phyloP scores from a whole-genome alignment of 1,140 invertebrate species.

The Laodelphax striatellus region DNA sequence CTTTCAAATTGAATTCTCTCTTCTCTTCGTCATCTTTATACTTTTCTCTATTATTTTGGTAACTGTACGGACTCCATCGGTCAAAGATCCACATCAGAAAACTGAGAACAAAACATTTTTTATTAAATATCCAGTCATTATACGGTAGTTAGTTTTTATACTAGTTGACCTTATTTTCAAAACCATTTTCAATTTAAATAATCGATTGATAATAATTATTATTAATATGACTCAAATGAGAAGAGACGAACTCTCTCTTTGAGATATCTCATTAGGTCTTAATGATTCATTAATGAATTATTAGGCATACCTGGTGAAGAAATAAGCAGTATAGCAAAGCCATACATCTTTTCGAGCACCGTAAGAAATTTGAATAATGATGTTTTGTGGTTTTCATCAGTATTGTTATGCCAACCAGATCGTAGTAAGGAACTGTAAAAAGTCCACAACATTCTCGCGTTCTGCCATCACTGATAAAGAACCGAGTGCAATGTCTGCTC shows the following conservation, averaged over 20 bases:
- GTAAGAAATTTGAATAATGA: slow-evolving; percentile 95
- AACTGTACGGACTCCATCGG: slow-evolving; percentile 91
- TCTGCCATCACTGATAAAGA: slow-evolving; percentile 89
- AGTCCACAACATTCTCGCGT: slow-evolving; percentile 87
- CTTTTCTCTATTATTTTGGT: slow-evolving; percentile 87
- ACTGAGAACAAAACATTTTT: slow-evolving; percentile 37
- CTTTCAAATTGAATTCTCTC: slow-evolving; percentile 87
- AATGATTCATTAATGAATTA: no score
- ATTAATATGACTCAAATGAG: no score
- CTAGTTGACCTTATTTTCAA: no score
- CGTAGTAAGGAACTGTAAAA: slow-evolving; percentile 91
- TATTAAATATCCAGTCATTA: no score
- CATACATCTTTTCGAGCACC: slow-evolving; percentile 91
- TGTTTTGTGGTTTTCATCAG: slow-evolving; percentile 75
- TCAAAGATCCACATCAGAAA: slow-evolving; percentile 93
- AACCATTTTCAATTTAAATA: no score
- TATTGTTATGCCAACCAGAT: slow-evolving; percentile 87
- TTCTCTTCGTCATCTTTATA: slow-evolving; percentile 92
- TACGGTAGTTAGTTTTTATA: no score
- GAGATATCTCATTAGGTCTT: no score
- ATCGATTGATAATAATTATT: no score
- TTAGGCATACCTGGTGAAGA: slow-evolving; percentile 64
- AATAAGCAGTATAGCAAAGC: slow-evolving; percentile 94
- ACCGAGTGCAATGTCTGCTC: slow-evolving; percentile 79
- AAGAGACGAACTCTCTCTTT: no score